phyloP scores from a whole-genome alignment of 2,888 invertebrate species.

The Villa cingulata region DNA sequence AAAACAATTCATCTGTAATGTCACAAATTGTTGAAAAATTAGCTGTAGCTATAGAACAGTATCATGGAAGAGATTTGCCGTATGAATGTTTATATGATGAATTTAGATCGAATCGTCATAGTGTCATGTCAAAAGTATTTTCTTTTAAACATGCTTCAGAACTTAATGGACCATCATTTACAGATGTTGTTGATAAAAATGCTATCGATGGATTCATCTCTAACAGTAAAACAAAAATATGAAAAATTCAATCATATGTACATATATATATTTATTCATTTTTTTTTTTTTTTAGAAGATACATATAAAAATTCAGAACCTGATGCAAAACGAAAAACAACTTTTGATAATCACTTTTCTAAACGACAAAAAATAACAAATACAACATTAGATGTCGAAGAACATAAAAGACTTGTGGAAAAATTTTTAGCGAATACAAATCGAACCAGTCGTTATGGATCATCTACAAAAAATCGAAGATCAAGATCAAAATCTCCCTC shows the following conservation, averaged over 20 bases:
- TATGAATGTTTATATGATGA: slow-evolving; percentile 52
- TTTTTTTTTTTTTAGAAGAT: background rate
- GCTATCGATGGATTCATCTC: slow-evolving; percentile 26
- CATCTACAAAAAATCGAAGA: background rate
- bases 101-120: slow-evolving; percentile 48
- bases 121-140: slow-evolving; percentile 49
- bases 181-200: slow-evolving; percentile 37
- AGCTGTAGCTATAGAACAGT: slow-evolving; percentile 57
- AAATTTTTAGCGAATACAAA: slow-evolving; percentile 19
- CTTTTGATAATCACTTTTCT: slow-evolving; percentile 17
- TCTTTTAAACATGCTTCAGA: slow-evolving; percentile 56
- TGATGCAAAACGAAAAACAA: slow-evolving; percentile 14
- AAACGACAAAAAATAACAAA: background rate
- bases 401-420: slow-evolving; percentile 29
- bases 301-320: slow-evolving; percentile 11
- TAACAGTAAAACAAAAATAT: slow-evolving; percentile 12
- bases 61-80: slow-evolving; percentile 56
- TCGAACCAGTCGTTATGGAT: background rate
- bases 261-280: background rate
- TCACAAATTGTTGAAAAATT: slow-evolving; percentile 40
- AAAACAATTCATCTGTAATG: slow-evolving; percentile 41
- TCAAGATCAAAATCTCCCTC: slow-evolving; percentile 1
- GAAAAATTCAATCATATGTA: background rate
- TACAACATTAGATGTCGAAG: slow-evolving; percentile 23
- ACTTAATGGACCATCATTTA: slow-evolving; percentile 42